Conservation (phyloP, 1,140 invertebrate genomes). For the Drosophila suzukii region DNA sequence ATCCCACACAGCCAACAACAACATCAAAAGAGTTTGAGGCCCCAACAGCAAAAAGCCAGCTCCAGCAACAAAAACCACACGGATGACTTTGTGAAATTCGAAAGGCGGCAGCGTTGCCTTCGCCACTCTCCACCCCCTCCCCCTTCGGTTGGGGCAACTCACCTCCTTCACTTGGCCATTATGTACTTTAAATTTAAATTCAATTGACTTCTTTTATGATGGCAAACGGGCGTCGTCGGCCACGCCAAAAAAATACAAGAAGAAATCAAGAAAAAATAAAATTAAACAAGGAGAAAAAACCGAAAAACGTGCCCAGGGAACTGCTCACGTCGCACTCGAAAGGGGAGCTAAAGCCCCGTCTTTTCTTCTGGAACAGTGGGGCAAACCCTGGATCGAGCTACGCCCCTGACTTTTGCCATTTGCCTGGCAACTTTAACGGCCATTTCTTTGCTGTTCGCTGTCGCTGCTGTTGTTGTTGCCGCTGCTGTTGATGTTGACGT, state of each 20-base stretch:
- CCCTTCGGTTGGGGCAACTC: conserved; percentile 5
- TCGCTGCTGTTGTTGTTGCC: conserved; percentile 32
- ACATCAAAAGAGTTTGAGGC: conserved; percentile 50
- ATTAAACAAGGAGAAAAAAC: conserved; percentile 63
- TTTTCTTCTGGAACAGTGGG: conserved; percentile 45
- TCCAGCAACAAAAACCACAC: conserved; percentile 55
- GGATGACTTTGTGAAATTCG: conserved; percentile 80
- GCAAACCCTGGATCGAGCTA: conserved; percentile 49
- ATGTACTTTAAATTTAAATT: conserved; percentile 84
- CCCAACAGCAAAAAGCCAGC: conserved; percentile 46
- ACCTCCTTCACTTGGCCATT: conserved; percentile 66
- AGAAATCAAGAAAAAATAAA: conserved; percentile 33
- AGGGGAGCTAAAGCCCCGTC: conserved; percentile 21
- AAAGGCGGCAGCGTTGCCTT: conserved; percentile 70
- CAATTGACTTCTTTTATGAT: conserved; percentile 83
- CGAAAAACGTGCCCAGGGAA: conserved; percentile 56
- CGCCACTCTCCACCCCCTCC: conserved; percentile 21
- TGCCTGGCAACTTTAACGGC: conserved; percentile 79
- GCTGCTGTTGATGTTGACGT: conserved; percentile 34
- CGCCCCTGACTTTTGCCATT: conserved; percentile 77
- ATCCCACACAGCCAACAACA: conserved; percentile 70
- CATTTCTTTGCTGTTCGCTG: conserved; percentile 66
- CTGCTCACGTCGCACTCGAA: conserved; percentile 44
- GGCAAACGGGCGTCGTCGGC: conserved; percentile 77
- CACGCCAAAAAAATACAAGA: conserved; percentile 70